A percentile compares a stretch with the other conserved stretches of the same genome.
Evolutionary conservation across 2,888 invertebrate genomes (phyloP).

Genomic region (Octodonta nipae): DNA sequence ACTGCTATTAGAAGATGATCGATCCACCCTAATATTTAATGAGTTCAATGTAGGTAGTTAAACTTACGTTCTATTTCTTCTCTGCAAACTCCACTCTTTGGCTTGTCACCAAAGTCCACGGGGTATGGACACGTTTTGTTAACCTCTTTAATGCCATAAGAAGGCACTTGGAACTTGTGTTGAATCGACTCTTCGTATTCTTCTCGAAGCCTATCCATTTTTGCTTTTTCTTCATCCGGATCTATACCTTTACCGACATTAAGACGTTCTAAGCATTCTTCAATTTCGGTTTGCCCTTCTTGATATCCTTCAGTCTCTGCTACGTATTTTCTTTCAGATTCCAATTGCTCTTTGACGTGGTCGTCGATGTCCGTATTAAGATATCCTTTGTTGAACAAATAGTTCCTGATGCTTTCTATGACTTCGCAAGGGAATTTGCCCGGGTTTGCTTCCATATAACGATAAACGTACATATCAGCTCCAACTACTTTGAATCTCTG

Average conservation of each 20-base stretch:
- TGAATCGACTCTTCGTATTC: constrained; percentile 29
- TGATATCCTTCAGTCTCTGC: constrained; percentile 12
- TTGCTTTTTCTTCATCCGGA: constrained; percentile 18
- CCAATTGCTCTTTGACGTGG: constrained; percentile 26
- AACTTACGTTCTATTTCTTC: constrained; percentile 1
- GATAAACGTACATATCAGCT: constrained; percentile 45
- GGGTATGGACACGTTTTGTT: constrained; percentile 27
- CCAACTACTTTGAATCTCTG: constrained; percentile 59
- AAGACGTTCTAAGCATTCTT: constrained; percentile 26
- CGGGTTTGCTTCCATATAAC: constrained; percentile 59
- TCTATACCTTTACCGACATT: constrained; percentile 19
- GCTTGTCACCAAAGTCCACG: constrained; percentile 24
- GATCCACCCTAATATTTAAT: too few species aligned
- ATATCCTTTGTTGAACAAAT: constrained; percentile 52
- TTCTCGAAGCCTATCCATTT: constrained; percentile 20
- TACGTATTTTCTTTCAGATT: constrained; percentile 24
- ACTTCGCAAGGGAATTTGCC: constrained; percentile 57
- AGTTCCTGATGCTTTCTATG: constrained; percentile 52
- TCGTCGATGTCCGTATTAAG: constrained; percentile 44
- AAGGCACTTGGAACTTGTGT: constrained; percentile 23
- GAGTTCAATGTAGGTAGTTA: neutral
- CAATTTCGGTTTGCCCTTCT: constrained; percentile 23
- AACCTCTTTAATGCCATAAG: constrained; percentile 30
- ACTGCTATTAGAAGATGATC: too few species aligned
- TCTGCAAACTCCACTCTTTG: constrained; percentile 18